Evolutionary conservation across 2,797 vertebrate genomes (phyloP).

Genomic region (Clarias fuscus): DNA sequence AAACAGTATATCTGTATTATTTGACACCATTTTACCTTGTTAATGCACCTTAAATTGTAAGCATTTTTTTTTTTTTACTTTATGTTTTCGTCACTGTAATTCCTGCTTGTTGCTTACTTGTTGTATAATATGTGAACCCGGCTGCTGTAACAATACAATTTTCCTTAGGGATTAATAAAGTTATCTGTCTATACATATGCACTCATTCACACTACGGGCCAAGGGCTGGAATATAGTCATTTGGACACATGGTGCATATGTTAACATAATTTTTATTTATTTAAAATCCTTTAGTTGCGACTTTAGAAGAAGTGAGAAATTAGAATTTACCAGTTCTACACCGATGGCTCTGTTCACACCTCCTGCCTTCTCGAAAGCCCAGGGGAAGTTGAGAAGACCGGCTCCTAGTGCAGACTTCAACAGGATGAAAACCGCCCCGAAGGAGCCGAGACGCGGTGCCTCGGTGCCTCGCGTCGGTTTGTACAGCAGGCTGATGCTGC

Average conservation of each 20-base stretch:
- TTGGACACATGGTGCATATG: neutral
- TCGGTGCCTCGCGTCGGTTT: constrained; percentile 64
- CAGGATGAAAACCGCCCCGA: constrained; percentile 89
- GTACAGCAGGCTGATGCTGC: constrained; percentile 74
- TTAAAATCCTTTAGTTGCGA: neutral
- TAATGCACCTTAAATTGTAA: no score
- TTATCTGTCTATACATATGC: no score
- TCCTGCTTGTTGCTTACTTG: no score
- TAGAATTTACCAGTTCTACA: constrained; percentile 86
- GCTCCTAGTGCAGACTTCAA: constrained; percentile 92
- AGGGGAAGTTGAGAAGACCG: constrained; percentile 92
- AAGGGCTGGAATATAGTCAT: no score
- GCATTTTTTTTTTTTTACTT: no score
- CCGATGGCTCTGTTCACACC: constrained; percentile 79
- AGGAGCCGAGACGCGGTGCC: constrained; percentile 76
- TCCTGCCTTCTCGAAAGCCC: constrained; percentile 90
- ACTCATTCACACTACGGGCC: no score
- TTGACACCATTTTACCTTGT: no score
- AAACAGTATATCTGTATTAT: no score
- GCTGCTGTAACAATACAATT: no score
- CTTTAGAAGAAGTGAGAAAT: neutral
- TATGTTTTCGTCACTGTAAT: no score
- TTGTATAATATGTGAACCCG: no score
- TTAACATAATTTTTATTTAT: neutral
- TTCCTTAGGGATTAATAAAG: no score